Evolutionary conservation across 2,113 vertebrate species (phyloP).

Genomic region (Gymnarchus niloticus): DNA sequence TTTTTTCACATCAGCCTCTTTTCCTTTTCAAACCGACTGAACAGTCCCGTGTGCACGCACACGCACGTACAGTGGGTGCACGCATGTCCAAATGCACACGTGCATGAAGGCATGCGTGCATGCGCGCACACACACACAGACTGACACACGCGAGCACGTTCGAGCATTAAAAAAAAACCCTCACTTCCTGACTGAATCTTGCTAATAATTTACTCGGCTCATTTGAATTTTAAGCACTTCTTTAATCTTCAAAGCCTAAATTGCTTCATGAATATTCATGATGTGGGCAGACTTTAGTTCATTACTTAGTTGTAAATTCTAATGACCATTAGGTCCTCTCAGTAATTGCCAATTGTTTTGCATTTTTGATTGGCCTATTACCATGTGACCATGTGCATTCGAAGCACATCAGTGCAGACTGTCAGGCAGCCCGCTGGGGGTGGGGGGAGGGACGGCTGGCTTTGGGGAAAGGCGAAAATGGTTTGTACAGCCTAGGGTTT

Average conservation of each 20-base stretch:
- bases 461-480: constrained; percentile 67
- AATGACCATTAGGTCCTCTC: constrained; percentile 99
- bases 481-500: constrained; percentile 77
- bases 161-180: neutral
- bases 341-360: constrained; percentile 99
- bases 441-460: neutral
- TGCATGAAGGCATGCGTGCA: neutral
- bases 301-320: constrained; percentile 99
- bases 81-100: no score
- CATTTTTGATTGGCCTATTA: constrained; percentile 99
- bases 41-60: neutral
- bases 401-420: constrained; percentile 85
- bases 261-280: constrained; percentile 99
- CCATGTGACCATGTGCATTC: constrained; percentile 97
- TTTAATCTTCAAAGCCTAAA: constrained; percentile 99
- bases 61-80: neutral
- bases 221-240: constrained; percentile 99
- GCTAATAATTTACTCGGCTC: constrained; percentile 98
- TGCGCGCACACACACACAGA: neutral
- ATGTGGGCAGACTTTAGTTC: constrained; percentile 99
- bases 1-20: neutral
- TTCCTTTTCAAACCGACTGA: neutral
- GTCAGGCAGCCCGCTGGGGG: constrained; percentile 23
- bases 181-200: constrained; percentile 68
- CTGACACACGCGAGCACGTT: neutral